phyloP scores from a whole-genome alignment of 2,113 vertebrate species.

The human (Homo sapiens) region DNA sequence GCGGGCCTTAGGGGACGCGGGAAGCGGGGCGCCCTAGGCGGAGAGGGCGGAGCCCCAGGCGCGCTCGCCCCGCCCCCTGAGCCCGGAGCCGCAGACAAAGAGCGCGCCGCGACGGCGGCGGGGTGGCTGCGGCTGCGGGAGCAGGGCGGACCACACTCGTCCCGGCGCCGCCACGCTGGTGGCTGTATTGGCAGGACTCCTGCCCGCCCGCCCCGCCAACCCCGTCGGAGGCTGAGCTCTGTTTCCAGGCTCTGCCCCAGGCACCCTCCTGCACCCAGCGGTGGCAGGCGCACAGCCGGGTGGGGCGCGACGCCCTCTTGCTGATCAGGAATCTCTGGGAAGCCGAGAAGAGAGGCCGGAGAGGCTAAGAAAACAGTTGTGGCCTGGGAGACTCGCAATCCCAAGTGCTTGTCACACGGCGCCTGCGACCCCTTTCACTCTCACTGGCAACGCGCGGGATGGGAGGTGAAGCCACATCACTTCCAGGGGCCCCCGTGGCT shows the following conservation, averaged over 20 bases:
- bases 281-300: not conserved
- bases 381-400: not conserved
- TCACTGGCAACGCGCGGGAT: not conserved
- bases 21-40: fast-evolving
- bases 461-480: not conserved
- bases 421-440: not conserved
- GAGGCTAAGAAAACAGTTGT: not conserved
- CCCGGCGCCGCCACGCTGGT: not conserved
- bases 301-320: not conserved
- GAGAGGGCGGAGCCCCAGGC: not conserved
- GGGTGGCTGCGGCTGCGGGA: not conserved
- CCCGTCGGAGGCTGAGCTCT: too few relatives aligned
- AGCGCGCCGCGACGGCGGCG: not conserved
- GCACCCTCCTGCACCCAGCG: not conserved
- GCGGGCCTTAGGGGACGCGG: not conserved
- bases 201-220: too few relatives aligned
- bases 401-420: not conserved
- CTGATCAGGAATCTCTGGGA: not conserved
- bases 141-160: not conserved
- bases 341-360: too few relatives aligned
- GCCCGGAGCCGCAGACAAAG: conserved; percentile 58
- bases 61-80: not conserved
- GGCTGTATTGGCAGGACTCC: not conserved
- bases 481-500: not conserved
- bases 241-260: too few relatives aligned